Base-by-base conservation (phyloP, 2,797 vertebrate genomes). In the Ambastaia sidthimunki region DNA sequence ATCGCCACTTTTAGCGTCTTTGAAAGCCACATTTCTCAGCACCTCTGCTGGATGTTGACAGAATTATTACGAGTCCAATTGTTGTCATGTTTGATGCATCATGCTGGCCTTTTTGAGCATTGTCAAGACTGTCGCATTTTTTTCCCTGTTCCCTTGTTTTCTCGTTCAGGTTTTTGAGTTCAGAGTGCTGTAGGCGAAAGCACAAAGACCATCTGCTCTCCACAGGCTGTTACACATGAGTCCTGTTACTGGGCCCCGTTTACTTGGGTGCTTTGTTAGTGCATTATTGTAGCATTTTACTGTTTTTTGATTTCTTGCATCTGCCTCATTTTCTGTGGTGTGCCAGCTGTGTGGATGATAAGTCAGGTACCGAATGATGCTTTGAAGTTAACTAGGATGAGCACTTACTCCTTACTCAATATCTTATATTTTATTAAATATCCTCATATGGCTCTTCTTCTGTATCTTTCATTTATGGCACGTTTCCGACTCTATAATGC, bases 141-240 rank as follows among this genome's bases (percentile, higher is more conserved):
- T 66, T 76, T 28, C 28, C 28, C 19, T 60, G 50, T 80, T 44
- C 73, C 69, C 65, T 62, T 23, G 62, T 76, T 82, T 76, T 74
- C 62, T 83, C 80, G 62, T 41, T 85, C 25, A 37, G 23, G 55
- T 76, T 74, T 81, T 77, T 83, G 71, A 82, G 82, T 79, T 68
- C 75, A 79, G 54, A 62, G 74, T 83, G 85, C 87, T 86, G 80
- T 82, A 83, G 87, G 87, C 83, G 9, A 85, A 73, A 88, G 80
- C 66, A 54, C 65, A 18, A 67, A 73, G 80, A 82, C 87, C 87
- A 89, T 89, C 86, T 89, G 87, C 78, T 89, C 84, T 71, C 75
- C 80, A 75, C 86, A 85, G 82, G 83, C 84, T 89, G 87, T 85
- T 84, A 82, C 83, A 71, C 85, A 81, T 81, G 77, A 88, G 82